Evolutionary conservation across 1,140 invertebrate species (phyloP), one percentile per base, ranked within the genome.

Genomic region (Temnothorax curvispinosus): DNA sequence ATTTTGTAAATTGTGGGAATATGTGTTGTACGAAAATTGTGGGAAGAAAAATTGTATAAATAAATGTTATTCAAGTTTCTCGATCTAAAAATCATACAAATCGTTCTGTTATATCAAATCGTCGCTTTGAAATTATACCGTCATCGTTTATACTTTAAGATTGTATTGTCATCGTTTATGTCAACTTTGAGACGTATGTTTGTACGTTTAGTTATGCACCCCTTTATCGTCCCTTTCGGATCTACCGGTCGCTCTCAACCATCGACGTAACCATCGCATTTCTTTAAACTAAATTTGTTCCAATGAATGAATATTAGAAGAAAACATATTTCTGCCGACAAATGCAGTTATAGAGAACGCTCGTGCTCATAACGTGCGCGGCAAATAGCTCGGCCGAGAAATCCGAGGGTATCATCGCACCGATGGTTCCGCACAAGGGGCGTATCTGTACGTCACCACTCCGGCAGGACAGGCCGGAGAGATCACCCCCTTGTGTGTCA

Each of bases 381-480:
- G 50, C 78, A 82, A 27, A 27, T 60, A 82, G n/a, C 56, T 95
- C 95, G 94, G 94, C 94, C 92, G 94, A 94, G 92, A 94, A 95
- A 95, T 95, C 93, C 52, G 41, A 95, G 94, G 95, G 95, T 95
- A 95, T 95, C 94, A 95, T 95, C 94, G 93, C 94, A 94, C 94
- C 94, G 94, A 93, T 94, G 94, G 93, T 93, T 93, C 92, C 89
- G 87, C 93, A 95, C 93, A 94, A 95, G 94, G 94, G 95, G 93
- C 93, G 94, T 93, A 94, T 93, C 93, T 92, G 60, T 85, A 87
- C 80, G 80, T 82, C 80, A 81, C 27, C 58, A 65, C 78, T 69
- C 71, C 54, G 71, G 38, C 82, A 56, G 78, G 44, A 41, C 76
- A 44, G 75, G 81, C 47, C 62, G 38, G 41, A 72, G 58, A 80